Percentiles rank a stretch among this genome's conserved stretches.
Conservation (phyloP, 2,888 invertebrate species). For the Papilio protenor region DNA sequence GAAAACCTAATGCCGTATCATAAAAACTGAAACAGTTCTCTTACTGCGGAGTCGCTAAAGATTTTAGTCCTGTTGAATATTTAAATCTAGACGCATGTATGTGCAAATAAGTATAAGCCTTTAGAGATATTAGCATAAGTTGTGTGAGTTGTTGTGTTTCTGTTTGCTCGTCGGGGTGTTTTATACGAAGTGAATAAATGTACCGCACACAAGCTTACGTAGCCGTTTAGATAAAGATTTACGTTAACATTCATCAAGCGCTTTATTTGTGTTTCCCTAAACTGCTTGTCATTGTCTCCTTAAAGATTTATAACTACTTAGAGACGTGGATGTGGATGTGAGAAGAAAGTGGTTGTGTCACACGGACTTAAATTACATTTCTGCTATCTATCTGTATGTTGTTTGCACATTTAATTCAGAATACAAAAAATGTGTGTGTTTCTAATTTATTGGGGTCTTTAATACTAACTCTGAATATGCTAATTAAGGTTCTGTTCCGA, state of each 20-base stretch:
- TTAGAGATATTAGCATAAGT: slow-evolving; percentile 26
- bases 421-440: neutral
- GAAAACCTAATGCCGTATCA: neutral
- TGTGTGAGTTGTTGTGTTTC: neutral
- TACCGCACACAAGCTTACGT: slow-evolving; percentile 26
- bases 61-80: slow-evolving; percentile 16
- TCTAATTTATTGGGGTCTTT: too few relatives aligned
- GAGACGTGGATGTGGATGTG: neutral
- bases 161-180: slow-evolving; percentile 16
- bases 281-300: slow-evolving; percentile 15
- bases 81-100: slow-evolving; percentile 21
- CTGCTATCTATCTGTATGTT: neutral
- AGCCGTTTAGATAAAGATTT: slow-evolving; percentile 39
- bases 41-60: neutral
- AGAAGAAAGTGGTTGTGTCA: slow-evolving; percentile 1
- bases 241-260: slow-evolving; percentile 30
- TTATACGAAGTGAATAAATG: slow-evolving; percentile 35
- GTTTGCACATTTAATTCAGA: neutral
- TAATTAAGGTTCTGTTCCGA: neutral
- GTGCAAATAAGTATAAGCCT: slow-evolving; percentile 24
- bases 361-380: neutral
- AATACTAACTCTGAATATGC: neutral
- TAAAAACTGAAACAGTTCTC: neutral
- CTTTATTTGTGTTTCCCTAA: slow-evolving; percentile 32
- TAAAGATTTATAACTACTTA: slow-evolving; percentile 26